Evolutionary conservation across 2,113 vertebrate genomes (phyloP).

Genomic region (Gopherus flavomarginatus): DNA sequence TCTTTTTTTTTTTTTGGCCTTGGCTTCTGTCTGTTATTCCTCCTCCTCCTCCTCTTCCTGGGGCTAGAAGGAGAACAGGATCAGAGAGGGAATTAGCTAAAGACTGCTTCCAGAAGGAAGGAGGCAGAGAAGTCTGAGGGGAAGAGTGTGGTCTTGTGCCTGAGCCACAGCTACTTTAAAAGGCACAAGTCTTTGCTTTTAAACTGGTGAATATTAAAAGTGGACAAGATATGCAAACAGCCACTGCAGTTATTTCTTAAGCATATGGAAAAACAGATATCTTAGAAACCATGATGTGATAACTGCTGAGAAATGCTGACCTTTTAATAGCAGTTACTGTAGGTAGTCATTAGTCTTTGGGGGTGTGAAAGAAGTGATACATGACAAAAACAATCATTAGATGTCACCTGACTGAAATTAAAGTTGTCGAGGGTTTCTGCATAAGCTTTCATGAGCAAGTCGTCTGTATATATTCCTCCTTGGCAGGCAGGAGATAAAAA

Average conservation of each 20-base stretch:
- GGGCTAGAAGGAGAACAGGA: not conserved
- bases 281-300: slow-evolving; percentile 22
- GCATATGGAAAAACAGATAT: slow-evolving; percentile 29
- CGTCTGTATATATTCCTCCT: not conserved
- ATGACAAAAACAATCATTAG: not conserved
- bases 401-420: not conserved
- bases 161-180: too few relatives aligned
- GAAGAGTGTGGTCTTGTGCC: not conserved
- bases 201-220: slow-evolving; percentile 29
- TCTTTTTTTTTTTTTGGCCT: not conserved
- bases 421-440: not conserved
- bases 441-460: not conserved
- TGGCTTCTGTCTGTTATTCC: not conserved
- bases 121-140: not conserved
- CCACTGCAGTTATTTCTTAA: slow-evolving; percentile 46
- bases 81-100: not conserved
- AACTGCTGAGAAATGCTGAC: slow-evolving; percentile 12
- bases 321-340: slow-evolving; percentile 48
- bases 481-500: not conserved
- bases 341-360: not conserved
- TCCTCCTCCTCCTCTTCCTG: not conserved
- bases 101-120: not conserved
- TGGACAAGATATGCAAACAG: slow-evolving; percentile 28
- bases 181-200: not conserved
- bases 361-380: not conserved